Evolutionary conservation across 2,888 invertebrate genomes (phyloP), one percentile per base, ranked within the genome.

Genomic region (Clivina fossor): DNA sequence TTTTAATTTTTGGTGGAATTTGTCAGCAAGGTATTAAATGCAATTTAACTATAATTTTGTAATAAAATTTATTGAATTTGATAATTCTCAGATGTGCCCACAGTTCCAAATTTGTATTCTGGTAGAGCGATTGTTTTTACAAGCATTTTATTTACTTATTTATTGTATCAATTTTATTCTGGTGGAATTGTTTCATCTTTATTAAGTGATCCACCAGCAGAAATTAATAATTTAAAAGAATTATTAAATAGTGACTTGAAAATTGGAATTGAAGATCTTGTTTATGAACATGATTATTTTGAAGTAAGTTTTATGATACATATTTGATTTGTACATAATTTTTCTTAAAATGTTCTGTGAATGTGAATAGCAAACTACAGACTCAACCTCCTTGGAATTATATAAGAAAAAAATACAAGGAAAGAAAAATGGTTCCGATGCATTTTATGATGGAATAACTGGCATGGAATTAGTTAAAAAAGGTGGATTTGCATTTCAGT

Each of bases 401-500:
- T 84, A 80, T 66, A 70, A 77, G 8, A 79, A 74, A 60, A 86
- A 84, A 71, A 78, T 86, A 20, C 68, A 66, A 1, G 57, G 59
- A 1, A 43, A 49, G 3, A 54, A 61, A 4, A 68, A 69, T 47
- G 58, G 61, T 19, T 53, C 53, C 26, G 64, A 64, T n/a, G 68
- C 81, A 60, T 82, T 80, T 70, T 77, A 78, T 54, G 66, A 75
- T 8, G 75, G 82, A 0, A 75, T 74, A 4, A 70, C 76, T 40
- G 87, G 86, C 8, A 74, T 87, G 66, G 69, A 71, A 0, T 68
- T 78, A 60, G 82, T 87, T 1, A 79, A 80, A 66, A 69, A 72
- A 22, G 87, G 86, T 2, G 84, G 81, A 2, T 87, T 82, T 65
- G 88, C 87, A 0, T 86, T 84, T 69, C 84, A 86, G 64, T 79